Evolutionary conservation across 2,113 vertebrate genomes (phyloP), one percentile per base, ranked within the genome.

Genomic region (Speoplatyrhinus poulsoni): DNA sequence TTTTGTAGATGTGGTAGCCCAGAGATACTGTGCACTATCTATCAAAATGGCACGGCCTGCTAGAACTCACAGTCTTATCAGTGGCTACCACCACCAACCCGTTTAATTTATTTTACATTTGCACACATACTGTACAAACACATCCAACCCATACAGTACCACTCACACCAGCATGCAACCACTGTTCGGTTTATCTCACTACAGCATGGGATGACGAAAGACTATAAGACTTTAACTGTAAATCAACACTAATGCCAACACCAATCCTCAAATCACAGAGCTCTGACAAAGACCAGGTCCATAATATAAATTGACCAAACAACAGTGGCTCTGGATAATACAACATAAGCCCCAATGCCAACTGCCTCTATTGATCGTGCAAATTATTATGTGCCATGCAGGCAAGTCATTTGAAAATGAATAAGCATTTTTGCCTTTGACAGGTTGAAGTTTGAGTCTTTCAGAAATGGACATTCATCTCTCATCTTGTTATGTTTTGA

Each of bases 231-330:
- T 2, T 26, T 26, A 26, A 26, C 26, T 2, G 26, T 26, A 77
- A 85, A 83, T 82, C 74, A 85, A 79, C 70, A 12, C 67, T 69
- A 46, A 72, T 76, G 53, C 76, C 62, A 63, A 60, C 54, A 65
- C 66, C 65, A 56, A 75, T 82, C 67, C 72, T 79, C 72, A 67
- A 60, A 77, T 89, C 75, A 73, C 62, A 60, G 33, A 12, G 47
- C 26, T 26, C 26, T 26, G 26, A 26, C 26, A 26, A 26, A 47
- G 54, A 73, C 66, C 67, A 64, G 50, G 59, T 33, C 33, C 15
- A 72, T 66, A 53, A 72, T 79, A 79, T 78, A 75, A 82, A 83
- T 58, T 74, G 81, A 86, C 82, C 73, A 70, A 82, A 83, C 76
- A 74, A 80, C 46, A 16, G 71, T 54, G 46, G 11, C 47, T 49